These are phyloP conservation scores for Poecile atricapillus DNA, from an alignment of 2,113 vertebrate species.

Conservation along the genomic window DNA sequence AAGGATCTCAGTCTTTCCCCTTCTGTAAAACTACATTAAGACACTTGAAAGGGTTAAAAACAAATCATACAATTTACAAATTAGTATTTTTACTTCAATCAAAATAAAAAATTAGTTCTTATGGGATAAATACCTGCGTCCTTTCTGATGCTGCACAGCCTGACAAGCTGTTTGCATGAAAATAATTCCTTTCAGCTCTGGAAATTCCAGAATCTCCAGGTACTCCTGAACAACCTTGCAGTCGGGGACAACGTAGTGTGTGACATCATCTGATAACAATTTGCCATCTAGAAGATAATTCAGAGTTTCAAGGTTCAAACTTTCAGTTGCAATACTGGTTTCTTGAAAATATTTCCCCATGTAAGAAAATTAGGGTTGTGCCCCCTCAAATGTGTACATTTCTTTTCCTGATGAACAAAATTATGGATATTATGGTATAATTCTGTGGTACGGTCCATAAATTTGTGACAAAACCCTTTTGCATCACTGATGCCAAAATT, in stretches of 20 bases:
- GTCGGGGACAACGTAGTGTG: slow-evolving; percentile 93
- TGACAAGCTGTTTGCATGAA: slow-evolving; percentile 94
- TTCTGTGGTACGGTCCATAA: background rate
- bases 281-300: slow-evolving; percentile 81
- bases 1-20: background rate
- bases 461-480: background rate
- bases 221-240: slow-evolving; percentile 88
- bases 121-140: slow-evolving; percentile 81
- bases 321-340: background rate
- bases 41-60: background rate
- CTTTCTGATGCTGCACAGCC: slow-evolving; percentile 86
- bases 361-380: background rate
- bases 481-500: background rate
- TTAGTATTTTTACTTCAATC: background rate
- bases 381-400: background rate
- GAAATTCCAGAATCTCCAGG: slow-evolving; percentile 90
- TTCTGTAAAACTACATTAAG: background rate
- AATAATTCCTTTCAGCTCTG: slow-evolving; percentile 86
- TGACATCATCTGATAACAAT: slow-evolving; percentile 82
- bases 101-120: background rate
- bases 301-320: slow-evolving; percentile 15
- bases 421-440: background rate
- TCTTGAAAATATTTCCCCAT: background rate
- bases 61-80: background rate
- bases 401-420: background rate